Conservation (phyloP, 2,888 invertebrate genomes). For the Lasius platythorax region DNA sequence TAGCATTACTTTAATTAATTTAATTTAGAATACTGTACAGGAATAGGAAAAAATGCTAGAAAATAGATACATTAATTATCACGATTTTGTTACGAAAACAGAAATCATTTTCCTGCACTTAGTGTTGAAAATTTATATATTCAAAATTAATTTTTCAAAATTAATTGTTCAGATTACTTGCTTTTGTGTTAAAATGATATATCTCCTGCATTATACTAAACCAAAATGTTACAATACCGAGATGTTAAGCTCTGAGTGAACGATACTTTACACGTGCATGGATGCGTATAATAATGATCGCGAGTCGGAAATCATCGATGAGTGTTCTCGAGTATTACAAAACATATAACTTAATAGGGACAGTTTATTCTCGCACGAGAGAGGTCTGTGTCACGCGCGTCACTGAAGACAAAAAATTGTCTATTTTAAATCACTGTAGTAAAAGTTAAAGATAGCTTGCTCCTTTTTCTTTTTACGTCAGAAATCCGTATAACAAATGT, state of each 20-base stretch:
- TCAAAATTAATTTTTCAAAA: not conserved
- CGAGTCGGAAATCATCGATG: not conserved
- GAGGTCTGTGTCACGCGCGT: not conserved
- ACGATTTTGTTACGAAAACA: not conserved
- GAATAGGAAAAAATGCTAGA: not conserved
- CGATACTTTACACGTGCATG: not conserved
- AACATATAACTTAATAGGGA: conserved; percentile 3
- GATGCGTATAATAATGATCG: not conserved
- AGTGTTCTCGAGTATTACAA: not conserved
- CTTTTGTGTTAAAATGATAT: not conserved
- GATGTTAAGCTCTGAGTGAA: not conserved
- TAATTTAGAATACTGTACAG: not conserved
- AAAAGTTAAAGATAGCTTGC: not conserved
- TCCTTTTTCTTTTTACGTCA: not conserved
- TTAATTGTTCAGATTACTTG: not conserved
- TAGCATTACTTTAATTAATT: conserved; percentile 19
- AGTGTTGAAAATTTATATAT: not conserved
- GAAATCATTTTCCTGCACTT: not conserved
- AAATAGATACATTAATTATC: not conserved
- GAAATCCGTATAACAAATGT: too few species aligned
- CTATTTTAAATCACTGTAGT: not conserved
- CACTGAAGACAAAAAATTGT: not conserved
- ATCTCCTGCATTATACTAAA: not conserved
- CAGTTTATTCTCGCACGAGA: not conserved
- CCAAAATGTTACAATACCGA: not conserved